These are phyloP conservation scores for Pangasianodon gigas DNA, from an alignment of 2,113 vertebrate genomes.

Conservation along the genomic window DNA sequence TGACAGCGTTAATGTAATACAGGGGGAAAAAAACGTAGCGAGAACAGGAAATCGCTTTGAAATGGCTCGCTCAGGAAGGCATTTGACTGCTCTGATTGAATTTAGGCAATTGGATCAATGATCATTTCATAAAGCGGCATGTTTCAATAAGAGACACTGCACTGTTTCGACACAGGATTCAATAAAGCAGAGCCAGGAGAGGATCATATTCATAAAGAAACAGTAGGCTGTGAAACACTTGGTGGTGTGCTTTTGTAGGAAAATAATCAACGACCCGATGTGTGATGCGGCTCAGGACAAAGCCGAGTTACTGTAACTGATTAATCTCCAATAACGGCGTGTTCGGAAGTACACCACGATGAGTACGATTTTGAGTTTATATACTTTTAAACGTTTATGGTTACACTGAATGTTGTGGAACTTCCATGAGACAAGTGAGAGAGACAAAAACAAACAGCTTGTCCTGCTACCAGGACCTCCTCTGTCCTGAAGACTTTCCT, in stretches of 20 bases:
- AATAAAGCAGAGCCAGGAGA: background rate
- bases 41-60: background rate
- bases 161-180: background rate
- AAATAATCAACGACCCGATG: background rate
- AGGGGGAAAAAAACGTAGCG: background rate
- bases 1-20: background rate
- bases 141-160: background rate
- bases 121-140: background rate
- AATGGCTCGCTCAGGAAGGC: background rate
- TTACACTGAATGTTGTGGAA: background rate
- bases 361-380: no score
- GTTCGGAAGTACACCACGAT: no score
- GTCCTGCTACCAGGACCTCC: background rate
- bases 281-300: background rate
- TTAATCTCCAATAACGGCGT: background rate
- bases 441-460: background rate
- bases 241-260: background rate
- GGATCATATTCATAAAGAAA: background rate
- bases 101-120: background rate
- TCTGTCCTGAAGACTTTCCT: background rate
- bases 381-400: no score
- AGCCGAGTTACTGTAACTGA: no score
- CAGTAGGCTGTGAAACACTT: background rate
- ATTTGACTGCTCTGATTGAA: background rate
- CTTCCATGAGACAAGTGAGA: background rate